These are phyloP conservation scores for Trematomus bernacchii DNA, from an alignment of 2,797 vertebrate species.

Conservation along the genomic window DNA sequence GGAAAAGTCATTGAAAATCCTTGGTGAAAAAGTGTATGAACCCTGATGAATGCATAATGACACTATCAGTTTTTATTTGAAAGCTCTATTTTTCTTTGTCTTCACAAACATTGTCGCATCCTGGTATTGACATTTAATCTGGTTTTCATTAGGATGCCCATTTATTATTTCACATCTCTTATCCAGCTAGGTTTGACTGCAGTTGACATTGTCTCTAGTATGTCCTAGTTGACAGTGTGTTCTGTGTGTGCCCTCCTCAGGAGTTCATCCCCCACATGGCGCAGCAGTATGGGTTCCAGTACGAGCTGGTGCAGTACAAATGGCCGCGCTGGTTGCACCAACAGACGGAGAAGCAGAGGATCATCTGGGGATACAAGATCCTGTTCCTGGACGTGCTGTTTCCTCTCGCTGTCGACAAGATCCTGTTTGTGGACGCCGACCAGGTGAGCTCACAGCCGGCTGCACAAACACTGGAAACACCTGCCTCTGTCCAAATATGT, in stretches of 20 bases:
- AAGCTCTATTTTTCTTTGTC: no score
- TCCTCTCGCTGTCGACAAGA: conserved; percentile 95
- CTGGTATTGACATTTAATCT: no score
- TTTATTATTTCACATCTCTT: neutral
- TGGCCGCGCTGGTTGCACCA: conserved; percentile 97
- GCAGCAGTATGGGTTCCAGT: conserved; percentile 92
- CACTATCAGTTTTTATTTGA: no score
- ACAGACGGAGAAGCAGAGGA: conserved; percentile 97
- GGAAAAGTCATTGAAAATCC: no score
- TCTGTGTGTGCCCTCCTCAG: conserved; percentile 69
- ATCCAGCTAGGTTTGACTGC: neutral
- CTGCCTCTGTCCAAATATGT: neutral
- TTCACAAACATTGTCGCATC: neutral
- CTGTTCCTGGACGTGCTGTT: conserved; percentile 98
- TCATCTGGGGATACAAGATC: conserved; percentile 99
- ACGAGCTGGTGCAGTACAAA: conserved; percentile 96
- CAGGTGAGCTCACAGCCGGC: conserved; percentile 84
- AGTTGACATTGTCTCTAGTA: neutral
- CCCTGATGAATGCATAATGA: no score
- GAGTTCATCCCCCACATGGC: conserved; percentile 96
- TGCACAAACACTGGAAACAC: neutral
- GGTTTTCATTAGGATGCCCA: neutral
- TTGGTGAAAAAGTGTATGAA: no score
- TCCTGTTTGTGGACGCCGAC: conserved; percentile 98
- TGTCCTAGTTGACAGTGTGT: neutral